A percentile compares a stretch with the other conserved stretches of the same genome.
These are phyloP conservation scores for Opisthograptis luteolata DNA, from an alignment of 2,888 invertebrate species.

Conservation along the genomic window DNA sequence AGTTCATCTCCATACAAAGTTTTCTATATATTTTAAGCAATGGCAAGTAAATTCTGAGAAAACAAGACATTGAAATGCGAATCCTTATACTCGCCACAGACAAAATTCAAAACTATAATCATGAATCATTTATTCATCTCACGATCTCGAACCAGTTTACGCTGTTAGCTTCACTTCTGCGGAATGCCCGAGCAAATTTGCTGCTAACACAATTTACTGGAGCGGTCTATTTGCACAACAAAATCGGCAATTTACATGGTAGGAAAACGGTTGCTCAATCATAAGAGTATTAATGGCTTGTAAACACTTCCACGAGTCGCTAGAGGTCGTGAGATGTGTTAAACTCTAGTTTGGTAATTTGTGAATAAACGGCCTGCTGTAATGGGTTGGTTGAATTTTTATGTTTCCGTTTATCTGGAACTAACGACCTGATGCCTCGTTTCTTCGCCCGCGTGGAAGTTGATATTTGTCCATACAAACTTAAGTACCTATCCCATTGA, in stretches of 20 bases:
- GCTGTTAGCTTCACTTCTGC: constrained; percentile 16
- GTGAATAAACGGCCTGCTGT: not conserved
- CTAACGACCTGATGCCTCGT: too few species aligned
- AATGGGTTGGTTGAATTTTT: not conserved
- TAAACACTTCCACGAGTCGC: constrained; percentile 37
- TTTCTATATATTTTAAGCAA: too few species aligned
- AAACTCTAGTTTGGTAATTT: not conserved
- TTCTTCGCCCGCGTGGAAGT: too few species aligned
- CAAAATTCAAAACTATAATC: constrained; percentile 14
- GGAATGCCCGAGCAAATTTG: constrained; percentile 5
- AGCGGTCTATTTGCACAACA: constrained; percentile 3
- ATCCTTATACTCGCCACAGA: not conserved
- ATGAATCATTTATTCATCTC: constrained; percentile 18
- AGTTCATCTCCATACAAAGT: too few species aligned
- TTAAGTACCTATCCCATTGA: too few species aligned
- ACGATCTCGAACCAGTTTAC: constrained; percentile 18
- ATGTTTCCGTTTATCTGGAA: too few species aligned
- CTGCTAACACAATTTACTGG: constrained; percentile 19
- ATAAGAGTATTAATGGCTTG: constrained; percentile 20
- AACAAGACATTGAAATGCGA: too few species aligned
- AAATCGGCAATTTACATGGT: constrained; percentile 11
- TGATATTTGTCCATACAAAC: too few species aligned
- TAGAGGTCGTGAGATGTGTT: constrained; percentile 5
- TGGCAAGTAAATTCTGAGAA: too few species aligned
- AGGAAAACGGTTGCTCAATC: constrained; percentile 12